phyloP scores from a whole-genome alignment of 2,888 invertebrate species.

The Geophilus truncorum region DNA sequence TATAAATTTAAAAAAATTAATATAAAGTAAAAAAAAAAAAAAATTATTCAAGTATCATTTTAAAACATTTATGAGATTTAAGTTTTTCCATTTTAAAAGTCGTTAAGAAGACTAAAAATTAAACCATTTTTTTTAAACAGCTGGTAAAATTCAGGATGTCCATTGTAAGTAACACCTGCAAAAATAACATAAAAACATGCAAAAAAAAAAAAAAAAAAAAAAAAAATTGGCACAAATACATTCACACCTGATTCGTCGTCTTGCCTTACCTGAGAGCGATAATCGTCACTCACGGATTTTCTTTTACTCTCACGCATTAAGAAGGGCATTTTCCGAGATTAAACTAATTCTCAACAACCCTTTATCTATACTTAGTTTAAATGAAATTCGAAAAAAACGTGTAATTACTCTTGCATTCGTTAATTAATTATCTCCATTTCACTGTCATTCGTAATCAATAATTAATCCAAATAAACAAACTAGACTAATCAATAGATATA shows the following conservation, averaged over 20 bases:
- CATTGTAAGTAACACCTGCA: constrained; percentile 6
- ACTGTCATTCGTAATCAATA: background rate
- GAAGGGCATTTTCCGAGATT: background rate
- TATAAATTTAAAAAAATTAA: too few species aligned
- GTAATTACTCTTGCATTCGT: background rate
- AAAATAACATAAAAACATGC: background rate
- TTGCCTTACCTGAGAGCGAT: constrained; percentile 2
- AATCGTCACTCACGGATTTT: background rate
- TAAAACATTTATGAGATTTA: background rate
- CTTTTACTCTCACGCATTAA: background rate
- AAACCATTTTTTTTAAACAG: background rate
- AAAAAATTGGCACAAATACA: background rate
- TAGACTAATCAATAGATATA: background rate
- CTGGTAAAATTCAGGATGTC: background rate
- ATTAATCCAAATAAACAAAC: background rate
- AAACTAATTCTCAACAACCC: background rate
- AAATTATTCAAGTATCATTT: background rate
- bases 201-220: background rate
- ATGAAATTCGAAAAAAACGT: background rate
- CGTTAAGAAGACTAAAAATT: background rate
- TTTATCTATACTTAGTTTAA: background rate
- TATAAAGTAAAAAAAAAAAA: background rate
- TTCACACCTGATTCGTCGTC: background rate
- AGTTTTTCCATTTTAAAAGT: background rate
- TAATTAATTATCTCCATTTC: background rate